A percentile compares a stretch with the other conserved stretches of the same genome.
These are phyloP conservation scores for Diceros bicornis DNA, from an alignment of 2,797 vertebrate genomes.

Conservation along the genomic window DNA sequence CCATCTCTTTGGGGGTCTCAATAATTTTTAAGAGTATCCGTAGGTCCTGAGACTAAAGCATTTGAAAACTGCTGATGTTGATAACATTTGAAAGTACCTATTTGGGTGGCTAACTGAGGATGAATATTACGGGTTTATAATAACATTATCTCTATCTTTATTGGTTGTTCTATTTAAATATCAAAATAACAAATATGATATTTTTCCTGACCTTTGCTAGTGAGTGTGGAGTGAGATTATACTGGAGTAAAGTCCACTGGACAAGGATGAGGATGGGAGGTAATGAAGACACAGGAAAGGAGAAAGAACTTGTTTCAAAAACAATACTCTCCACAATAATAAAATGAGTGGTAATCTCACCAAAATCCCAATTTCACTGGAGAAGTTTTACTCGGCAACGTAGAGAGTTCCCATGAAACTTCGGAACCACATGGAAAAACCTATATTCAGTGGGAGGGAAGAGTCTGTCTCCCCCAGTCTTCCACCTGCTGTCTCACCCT, in stretches of 20 bases:
- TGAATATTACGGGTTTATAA: background rate
- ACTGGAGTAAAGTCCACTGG: background rate
- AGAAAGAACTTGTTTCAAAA: background rate
- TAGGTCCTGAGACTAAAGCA: background rate
- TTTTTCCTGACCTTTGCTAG: background rate
- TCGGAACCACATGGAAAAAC: background rate
- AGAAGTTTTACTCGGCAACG: background rate
- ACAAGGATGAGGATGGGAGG: background rate
- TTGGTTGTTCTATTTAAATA: background rate
- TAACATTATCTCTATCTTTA: background rate
- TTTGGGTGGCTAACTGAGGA: background rate
- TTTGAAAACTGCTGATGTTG: background rate
- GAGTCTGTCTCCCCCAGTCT: background rate
- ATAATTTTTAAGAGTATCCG: background rate
- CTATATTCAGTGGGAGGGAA: background rate
- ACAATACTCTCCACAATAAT: too few species aligned
- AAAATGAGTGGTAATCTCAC: background rate
- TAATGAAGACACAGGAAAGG: background rate
- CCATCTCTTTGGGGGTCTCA: background rate
- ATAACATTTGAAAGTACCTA: background rate
- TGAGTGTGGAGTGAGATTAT: background rate
- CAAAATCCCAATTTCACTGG: background rate
- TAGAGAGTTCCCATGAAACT: constrained; percentile 22
- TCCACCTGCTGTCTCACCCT: background rate
- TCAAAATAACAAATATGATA: background rate